Conservation (phyloP, 2,113 vertebrate genomes). For the Crocuta crocuta region DNA sequence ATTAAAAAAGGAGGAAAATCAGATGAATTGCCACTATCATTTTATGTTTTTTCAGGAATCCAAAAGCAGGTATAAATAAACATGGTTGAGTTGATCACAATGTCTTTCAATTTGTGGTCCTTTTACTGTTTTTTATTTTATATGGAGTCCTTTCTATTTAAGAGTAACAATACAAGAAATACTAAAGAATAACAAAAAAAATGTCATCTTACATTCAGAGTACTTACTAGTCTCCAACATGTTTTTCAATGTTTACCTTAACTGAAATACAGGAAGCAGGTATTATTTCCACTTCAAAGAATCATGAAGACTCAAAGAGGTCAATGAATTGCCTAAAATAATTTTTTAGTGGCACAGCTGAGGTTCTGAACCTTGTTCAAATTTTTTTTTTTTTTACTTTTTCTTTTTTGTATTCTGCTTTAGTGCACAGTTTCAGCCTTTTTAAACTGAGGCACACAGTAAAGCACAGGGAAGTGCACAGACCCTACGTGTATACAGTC, state of each 20-base stretch:
- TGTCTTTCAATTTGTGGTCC: background rate
- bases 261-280: background rate
- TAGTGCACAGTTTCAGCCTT: background rate
- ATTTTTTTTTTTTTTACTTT: background rate
- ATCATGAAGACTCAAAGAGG: background rate
- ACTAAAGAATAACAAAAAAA: background rate
- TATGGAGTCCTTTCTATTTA: background rate
- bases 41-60: background rate
- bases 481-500: background rate
- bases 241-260: constrained; percentile 10
- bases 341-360: background rate
- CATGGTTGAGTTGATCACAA: background rate
- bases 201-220: background rate
- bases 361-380: background rate
- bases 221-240: background rate
- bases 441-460: background rate
- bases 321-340: background rate
- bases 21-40: background rate
- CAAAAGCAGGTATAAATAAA: constrained; percentile 33
- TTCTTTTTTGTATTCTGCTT: background rate
- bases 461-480: background rate
- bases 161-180: background rate
- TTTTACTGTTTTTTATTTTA: constrained; percentile 38
- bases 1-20: background rate
- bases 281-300: background rate